Conservation (phyloP, 2,888 invertebrate species). For the Diadromus collaris region DNA sequence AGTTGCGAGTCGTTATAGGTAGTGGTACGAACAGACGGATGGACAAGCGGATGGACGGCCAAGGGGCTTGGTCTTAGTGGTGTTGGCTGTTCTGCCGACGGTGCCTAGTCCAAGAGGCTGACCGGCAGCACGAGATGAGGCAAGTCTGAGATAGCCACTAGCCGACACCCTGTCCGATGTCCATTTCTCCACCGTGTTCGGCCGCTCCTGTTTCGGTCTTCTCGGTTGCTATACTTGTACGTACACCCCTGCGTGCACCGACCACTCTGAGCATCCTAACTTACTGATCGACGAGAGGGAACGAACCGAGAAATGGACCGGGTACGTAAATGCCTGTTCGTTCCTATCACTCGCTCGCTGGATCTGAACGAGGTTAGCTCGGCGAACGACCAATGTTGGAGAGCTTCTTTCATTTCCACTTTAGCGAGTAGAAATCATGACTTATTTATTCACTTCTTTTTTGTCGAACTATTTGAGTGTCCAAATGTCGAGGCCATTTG, state of each 20-base stretch:
- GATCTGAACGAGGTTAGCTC: conserved; percentile 8
- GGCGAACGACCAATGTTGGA: conserved; percentile 1
- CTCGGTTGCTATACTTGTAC: conserved; percentile 12
- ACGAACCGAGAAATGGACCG: conserved; percentile 33
- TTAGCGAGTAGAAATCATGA: background rate
- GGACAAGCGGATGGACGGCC: conserved; percentile 48
- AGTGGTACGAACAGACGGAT: conserved; percentile 41
- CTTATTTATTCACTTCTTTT: too few relatives aligned
- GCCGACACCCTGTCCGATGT: conserved; percentile 77
- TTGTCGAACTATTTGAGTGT: too few relatives aligned
- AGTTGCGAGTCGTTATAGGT: conserved; percentile 45
- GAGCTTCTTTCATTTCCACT: background rate
- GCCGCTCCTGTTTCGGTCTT: conserved; percentile 15
- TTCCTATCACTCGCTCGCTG: conserved; percentile 32
- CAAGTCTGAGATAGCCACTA: conserved; percentile 77
- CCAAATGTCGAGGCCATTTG: background rate
- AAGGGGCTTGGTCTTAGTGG: conserved; percentile 17
- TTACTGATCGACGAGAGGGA: conserved; percentile 37
- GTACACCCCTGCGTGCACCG: conserved; percentile 38
- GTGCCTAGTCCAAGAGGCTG: conserved; percentile 47
- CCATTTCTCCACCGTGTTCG: conserved; percentile 61
- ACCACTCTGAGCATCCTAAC: conserved; percentile 54
- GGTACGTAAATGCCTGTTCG: conserved; percentile 25
- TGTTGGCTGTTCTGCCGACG: conserved; percentile 48
- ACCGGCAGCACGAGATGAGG: conserved; percentile 63